Evolutionary conservation across 2,888 invertebrate genomes (phyloP).

Genomic region (Melieria crassipennis): DNA sequence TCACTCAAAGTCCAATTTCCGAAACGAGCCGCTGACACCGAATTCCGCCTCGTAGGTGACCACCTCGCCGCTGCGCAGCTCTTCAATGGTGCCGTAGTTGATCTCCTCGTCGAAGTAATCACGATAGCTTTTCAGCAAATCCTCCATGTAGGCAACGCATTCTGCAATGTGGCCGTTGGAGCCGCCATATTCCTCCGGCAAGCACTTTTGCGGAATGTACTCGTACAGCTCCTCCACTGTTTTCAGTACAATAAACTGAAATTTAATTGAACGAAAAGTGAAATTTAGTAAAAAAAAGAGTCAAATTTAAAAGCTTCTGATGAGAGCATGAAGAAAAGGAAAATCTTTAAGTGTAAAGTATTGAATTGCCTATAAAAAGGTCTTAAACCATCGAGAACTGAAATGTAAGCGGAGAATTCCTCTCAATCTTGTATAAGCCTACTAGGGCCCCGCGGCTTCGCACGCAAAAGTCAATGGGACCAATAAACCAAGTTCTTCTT

Average conservation of each 20-base stretch:
- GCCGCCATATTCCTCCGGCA: slow-evolving; percentile 59
- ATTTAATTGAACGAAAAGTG: background rate
- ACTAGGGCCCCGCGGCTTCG: no score
- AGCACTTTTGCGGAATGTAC: slow-evolving; percentile 51
- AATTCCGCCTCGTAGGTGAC: slow-evolving; percentile 56
- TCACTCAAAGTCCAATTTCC: slow-evolving; percentile 53
- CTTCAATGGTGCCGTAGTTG: slow-evolving; percentile 54
- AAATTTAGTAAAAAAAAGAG: background rate
- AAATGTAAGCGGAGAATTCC: no score
- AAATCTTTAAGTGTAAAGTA: no score
- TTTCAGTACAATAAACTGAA: slow-evolving; percentile 50
- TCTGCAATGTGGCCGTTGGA: slow-evolving; percentile 55
- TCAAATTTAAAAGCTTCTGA: no score
- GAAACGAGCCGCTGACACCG: slow-evolving; percentile 54
- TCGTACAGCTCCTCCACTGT: slow-evolving; percentile 50
- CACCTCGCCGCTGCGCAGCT: slow-evolving; percentile 50
- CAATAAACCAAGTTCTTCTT: no score
- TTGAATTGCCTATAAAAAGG: no score
- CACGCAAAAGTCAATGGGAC: no score
- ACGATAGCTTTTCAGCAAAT: slow-evolving; percentile 53
- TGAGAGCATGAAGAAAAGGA: background rate
- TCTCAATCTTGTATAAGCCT: no score
- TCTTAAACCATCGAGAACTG: no score
- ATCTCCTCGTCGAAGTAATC: slow-evolving; percentile 54
- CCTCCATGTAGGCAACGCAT: slow-evolving; percentile 57